Base-by-base conservation (phyloP, 1,140 invertebrate species). In the Melipona quadrifasciata region DNA sequence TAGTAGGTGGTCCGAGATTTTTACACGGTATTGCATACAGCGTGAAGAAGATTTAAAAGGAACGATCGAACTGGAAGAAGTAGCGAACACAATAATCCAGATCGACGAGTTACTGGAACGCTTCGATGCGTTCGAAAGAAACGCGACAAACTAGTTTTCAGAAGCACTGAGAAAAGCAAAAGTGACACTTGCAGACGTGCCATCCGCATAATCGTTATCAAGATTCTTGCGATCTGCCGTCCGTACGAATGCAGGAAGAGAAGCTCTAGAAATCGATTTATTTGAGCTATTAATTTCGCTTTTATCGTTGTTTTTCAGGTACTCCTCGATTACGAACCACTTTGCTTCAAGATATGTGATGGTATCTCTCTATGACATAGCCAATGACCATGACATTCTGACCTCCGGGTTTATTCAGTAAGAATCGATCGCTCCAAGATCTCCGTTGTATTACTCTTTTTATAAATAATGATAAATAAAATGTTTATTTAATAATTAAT, bases 251-350 rank as follows among this genome's bases (percentile, higher is more conserved):
- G 14, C 16, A 58, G 27, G 57, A 51, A 51, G 53, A 19, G n/a
- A n/a, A 27, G 24, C 31, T 17, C 6, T 39, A 31, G 19, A 2
- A 47, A 64, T 61, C 68, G 53, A 61, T 55, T 75, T n/a, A 53
- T n/a, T 47, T 51, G 16, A 16, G 21, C 47, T 21, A 67, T 82
- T 76, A 75, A 65, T 71, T 65, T 47, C 11, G 51, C 51, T 27
- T 34, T 21, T 19, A 47, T 65, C 75, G 24, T 84, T 87, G 73
- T 84, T 70, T 70, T 74, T 67, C 87, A 68, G n/a, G 67, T 84
- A 81, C 68, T 64, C 58, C 58, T 75, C 88, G 87, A 91, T 91
- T 92, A 89, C 87, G 86, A 87, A 79, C 84, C 86, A 90, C 85
- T 92, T 88, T 91, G 87, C 84, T 83, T 81, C 80, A n/a, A 65